Evolutionary conservation across 2,888 invertebrate genomes (phyloP).

Genomic region (Gnatocerus cornutus): DNA sequence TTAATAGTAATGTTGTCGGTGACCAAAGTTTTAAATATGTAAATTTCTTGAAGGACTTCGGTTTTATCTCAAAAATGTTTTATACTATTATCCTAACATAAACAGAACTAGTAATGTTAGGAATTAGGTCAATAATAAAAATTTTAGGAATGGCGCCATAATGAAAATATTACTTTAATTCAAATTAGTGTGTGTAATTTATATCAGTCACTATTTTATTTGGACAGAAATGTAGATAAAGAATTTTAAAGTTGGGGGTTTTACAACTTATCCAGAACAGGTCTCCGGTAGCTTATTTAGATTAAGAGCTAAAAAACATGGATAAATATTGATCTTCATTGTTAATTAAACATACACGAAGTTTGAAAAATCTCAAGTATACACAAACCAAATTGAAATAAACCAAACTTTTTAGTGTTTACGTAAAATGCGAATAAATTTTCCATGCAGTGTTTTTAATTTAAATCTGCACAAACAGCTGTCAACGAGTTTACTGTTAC

Average conservation of each 20-base stretch:
- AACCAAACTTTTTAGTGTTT: slow-evolving; percentile 7
- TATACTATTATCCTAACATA: neutral
- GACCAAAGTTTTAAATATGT: too few relatives aligned
- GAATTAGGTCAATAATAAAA: neutral
- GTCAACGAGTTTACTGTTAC: neutral
- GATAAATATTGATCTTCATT: slow-evolving; percentile 1
- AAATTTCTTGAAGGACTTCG: too few relatives aligned
- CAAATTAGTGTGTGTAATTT: slow-evolving; percentile 1
- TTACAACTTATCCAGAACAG: neutral
- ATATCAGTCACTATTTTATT: neutral
- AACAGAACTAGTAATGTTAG: neutral
- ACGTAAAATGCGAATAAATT: neutral
- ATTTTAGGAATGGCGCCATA: neutral
- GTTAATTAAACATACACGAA: neutral
- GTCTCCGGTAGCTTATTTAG: neutral
- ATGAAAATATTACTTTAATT: neutral
- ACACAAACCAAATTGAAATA: slow-evolving; percentile 1
- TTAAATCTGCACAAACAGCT: neutral
- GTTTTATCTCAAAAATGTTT: neutral
- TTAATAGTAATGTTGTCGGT: slow-evolving; percentile 2
- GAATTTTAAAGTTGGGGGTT: neutral
- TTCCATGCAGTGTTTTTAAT: neutral
- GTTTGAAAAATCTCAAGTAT: slow-evolving; percentile 2
- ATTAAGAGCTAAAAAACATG: neutral
- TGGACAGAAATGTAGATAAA: neutral